A percentile compares a stretch with the other conserved stretches of the same genome.
Evolutionary conservation across 2,113 vertebrate species (phyloP).

Genomic region (Cynopterus brachyotis): DNA sequence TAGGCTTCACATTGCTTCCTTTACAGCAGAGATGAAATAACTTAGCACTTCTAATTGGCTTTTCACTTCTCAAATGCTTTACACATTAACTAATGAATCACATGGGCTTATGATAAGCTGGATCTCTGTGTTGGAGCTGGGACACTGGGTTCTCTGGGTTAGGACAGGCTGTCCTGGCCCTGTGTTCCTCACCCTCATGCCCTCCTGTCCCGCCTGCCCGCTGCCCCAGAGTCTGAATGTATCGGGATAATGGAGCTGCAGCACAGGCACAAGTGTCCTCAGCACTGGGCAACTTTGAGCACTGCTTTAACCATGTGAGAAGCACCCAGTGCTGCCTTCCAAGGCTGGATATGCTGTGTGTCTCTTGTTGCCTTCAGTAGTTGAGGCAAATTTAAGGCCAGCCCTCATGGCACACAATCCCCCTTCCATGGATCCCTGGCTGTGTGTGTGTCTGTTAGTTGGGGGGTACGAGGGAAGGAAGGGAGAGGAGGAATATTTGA

Average conservation of each 20-base stretch:
- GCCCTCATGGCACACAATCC: neutral
- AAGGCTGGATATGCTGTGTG: neutral
- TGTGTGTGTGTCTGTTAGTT: neutral
- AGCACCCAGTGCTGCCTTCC: neutral
- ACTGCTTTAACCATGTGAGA: neutral
- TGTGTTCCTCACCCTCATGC: neutral
- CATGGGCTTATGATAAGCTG: constrained; percentile 26
- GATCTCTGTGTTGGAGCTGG: neutral
- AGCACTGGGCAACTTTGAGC: neutral
- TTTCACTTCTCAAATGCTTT: constrained; percentile 56
- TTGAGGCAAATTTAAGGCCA: neutral
- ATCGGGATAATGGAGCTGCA: neutral
- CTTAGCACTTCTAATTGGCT: constrained; percentile 59
- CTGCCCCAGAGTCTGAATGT: neutral
- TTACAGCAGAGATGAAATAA: constrained; percentile 49
- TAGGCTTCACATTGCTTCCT: constrained; percentile 17
- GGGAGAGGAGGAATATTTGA: no score
- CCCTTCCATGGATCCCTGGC: neutral
- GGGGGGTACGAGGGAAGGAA: no score
- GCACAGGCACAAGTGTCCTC: neutral
- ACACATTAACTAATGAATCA: constrained; percentile 68
- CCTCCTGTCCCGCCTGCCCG: neutral
- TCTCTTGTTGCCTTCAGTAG: neutral
- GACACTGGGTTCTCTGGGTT: constrained; percentile 4
- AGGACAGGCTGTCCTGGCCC: constrained; percentile 4